Conservation (phyloP, 2,113 vertebrate genomes). For the Rhinogobius similis region DNA sequence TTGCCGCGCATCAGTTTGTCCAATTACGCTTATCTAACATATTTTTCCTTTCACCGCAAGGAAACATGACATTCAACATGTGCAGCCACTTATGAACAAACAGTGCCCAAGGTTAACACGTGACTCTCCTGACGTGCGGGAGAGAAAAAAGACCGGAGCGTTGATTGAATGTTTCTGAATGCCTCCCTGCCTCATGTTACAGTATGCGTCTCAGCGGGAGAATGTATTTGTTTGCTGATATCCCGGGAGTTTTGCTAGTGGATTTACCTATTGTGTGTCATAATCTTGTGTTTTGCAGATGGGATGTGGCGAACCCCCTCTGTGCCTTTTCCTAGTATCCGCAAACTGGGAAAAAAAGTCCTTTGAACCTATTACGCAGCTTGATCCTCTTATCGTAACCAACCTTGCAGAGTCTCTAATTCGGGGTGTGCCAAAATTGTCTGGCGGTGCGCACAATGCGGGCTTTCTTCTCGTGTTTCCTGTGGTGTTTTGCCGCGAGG, state of each 20-base stretch:
- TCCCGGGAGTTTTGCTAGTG: slow-evolving; percentile 47
- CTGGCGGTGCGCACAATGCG: slow-evolving; percentile 51
- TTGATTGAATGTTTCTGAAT: slow-evolving; percentile 6
- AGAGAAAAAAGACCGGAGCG: neutral
- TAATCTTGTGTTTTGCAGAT: slow-evolving; percentile 74
- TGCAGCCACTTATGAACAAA: neutral
- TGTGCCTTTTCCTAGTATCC: slow-evolving; percentile 23
- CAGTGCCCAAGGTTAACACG: slow-evolving; percentile 31
- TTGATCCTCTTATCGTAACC: slow-evolving; percentile 76
- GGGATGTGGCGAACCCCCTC: slow-evolving; percentile 49
- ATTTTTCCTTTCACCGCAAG: slow-evolving; percentile 28
- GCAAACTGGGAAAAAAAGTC: slow-evolving; percentile 64
- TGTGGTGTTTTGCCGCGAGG: slow-evolving; percentile 11
- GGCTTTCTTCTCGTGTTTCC: slow-evolving; percentile 39
- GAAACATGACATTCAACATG: slow-evolving; percentile 47
- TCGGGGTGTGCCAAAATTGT: slow-evolving; percentile 64
- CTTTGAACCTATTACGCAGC: slow-evolving; percentile 74
- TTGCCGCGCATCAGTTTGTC: too few relatives aligned
- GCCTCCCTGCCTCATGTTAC: slow-evolving; percentile 24
- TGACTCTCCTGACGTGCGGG: neutral
- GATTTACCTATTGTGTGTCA: slow-evolving; percentile 67
- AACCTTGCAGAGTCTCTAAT: slow-evolving; percentile 68
- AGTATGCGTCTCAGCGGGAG: slow-evolving; percentile 12
- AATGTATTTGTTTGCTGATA: slow-evolving; percentile 25
- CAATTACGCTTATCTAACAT: slow-evolving; percentile 36